phyloP scores from a whole-genome alignment of 1,140 invertebrate genomes.

The Eufriesea mexicana region DNA sequence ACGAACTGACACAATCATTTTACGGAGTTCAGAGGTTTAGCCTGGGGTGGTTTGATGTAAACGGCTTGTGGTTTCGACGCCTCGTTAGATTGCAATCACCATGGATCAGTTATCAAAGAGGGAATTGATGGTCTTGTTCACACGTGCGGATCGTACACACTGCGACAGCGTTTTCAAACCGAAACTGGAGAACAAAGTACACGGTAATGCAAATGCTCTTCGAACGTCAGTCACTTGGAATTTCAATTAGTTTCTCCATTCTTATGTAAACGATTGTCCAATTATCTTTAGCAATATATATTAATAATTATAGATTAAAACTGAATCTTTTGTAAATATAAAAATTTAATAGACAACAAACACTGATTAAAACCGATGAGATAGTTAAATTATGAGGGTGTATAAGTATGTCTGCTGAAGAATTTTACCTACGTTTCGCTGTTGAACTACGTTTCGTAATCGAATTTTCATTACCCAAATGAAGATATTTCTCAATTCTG shows the following conservation, averaged over 20 bases:
- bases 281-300: no score
- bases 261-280: neutral
- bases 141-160: conserved; percentile 13
- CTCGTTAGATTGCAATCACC: conserved; percentile 39
- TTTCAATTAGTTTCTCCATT: neutral
- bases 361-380: no score
- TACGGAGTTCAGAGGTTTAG: conserved; percentile 4
- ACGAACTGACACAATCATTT: conserved; percentile 17
- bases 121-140: conserved; percentile 13
- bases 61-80: conserved; percentile 35
- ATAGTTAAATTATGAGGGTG: no score
- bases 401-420: no score
- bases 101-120: conserved; percentile 32
- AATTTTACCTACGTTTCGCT: no score
- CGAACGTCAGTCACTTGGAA: neutral
- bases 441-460: no score
- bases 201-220: neutral
- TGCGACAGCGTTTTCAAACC: neutral
- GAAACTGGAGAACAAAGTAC: neutral
- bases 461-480: no score
- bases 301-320: no score
- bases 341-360: no score
- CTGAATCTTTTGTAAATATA: no score
- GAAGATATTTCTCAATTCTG: no score
- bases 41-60: conserved; percentile 38